Evolutionary conservation across 1,140 invertebrate genomes (phyloP), one percentile per base, ranked within the genome.

Genomic region (Drosophila auraria): DNA sequence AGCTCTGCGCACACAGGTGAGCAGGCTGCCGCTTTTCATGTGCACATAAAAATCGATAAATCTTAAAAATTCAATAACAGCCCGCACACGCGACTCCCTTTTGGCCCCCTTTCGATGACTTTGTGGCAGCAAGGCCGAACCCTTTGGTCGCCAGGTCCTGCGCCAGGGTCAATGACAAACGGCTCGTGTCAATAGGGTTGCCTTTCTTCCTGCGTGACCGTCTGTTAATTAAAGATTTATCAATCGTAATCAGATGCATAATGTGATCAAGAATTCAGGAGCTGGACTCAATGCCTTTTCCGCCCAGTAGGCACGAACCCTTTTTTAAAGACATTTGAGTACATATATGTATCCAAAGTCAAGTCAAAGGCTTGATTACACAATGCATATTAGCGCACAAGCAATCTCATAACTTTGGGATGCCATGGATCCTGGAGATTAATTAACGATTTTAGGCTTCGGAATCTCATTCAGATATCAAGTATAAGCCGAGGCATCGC

Each of bases 21-120:
- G 3, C 25, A 27, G 6, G n/a, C 38, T 50, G 7, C 33, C 6
- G 38, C 3, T 63, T 64, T 61, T 62, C 57, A 58, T 74, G 80
- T 78, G 82, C 86, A 45, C 81, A 90, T 79, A 84, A 89, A 74
- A 89, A 89, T 89, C 84, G 74, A 89, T 89, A 89, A 89, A 89
- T 89, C 84, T 89, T 89, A 84, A 90, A 89, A 89, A 89, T 89
- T 89, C 84, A 89, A 89, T 89, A 89, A 89, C 86, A 89, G 63
- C 57, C 68, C 74, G 58, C 78, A 66, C 84, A 87, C 78, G 83
- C 83, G 81, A 73, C 71, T 61, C 47, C 44, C 70, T 15, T 45
- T 25, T 38, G 38, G 27, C 30, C 49, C 57, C 17, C 11, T 20
- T 73, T 51, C 23, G 45, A 36, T 51, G 69, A 36, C 54, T 73